phyloP scores from a whole-genome alignment of 2,113 vertebrate species.

The Oreotrochilus melanogaster region DNA sequence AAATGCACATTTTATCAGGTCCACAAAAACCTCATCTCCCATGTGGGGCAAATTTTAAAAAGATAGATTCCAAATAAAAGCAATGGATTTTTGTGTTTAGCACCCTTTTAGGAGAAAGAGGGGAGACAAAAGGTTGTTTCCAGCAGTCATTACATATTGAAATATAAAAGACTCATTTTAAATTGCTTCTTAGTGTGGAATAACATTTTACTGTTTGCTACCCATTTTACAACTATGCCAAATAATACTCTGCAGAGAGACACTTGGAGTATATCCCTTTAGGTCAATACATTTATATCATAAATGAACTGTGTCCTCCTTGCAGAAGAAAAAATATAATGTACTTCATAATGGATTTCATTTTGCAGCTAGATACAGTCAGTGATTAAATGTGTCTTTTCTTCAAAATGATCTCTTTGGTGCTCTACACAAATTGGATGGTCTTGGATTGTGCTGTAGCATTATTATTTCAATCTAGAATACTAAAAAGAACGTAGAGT shows the following conservation, averaged over 20 bases:
- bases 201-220: neutral
- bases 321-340: neutral
- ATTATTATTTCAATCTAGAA: neutral
- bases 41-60: fast-evolving
- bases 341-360: neutral
- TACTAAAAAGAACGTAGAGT: neutral
- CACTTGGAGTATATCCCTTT: neutral
- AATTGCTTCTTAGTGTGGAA: neutral
- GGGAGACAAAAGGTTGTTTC: neutral
- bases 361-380: neutral
- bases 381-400: neutral
- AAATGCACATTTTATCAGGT: neutral
- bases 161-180: neutral
- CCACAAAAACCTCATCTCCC: neutral
- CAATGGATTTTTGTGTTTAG: neutral
- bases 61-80: neutral
- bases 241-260: neutral
- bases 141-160: neutral
- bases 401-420: neutral
- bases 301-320: neutral
- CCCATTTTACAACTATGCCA: neutral
- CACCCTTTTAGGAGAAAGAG: neutral
- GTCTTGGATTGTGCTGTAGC: neutral
- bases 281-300: neutral
- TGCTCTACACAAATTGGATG: neutral